A percentile compares a stretch with the other conserved stretches of the same genome.
These are phyloP conservation scores for Tiliacea aurago DNA, from an alignment of 2,888 invertebrate species.

Conservation along the genomic window DNA sequence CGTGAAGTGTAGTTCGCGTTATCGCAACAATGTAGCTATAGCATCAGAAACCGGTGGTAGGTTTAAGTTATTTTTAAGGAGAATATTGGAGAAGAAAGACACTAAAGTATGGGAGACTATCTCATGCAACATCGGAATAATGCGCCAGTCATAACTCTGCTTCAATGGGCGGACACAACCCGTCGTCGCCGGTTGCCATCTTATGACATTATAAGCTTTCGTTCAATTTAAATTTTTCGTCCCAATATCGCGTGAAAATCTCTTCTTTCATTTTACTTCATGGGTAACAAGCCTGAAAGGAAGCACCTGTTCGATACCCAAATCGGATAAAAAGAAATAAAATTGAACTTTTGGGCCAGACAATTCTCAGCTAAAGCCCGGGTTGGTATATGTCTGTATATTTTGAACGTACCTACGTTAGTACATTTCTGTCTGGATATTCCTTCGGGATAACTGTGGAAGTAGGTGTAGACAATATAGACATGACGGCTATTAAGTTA, in stretches of 20 bases:
- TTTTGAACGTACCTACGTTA: neutral
- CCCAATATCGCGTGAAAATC: slow-evolving; percentile 11
- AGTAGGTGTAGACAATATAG: slow-evolving; percentile 5
- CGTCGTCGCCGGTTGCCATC: slow-evolving; percentile 30
- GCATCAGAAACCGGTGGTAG: neutral
- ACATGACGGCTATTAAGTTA: slow-evolving; percentile 27
- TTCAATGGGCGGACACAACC: slow-evolving; percentile 11
- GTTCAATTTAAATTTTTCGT: slow-evolving; percentile 10
- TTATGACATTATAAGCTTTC: slow-evolving; percentile 8
- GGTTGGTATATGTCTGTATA: slow-evolving; percentile 7
- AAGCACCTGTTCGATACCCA: slow-evolving; percentile 35
- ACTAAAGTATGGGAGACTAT: neutral
- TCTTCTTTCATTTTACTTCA: slow-evolving; percentile 2
- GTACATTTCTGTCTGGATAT: slow-evolving; percentile 5
- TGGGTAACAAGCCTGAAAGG: slow-evolving; percentile 1
- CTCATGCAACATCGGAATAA: slow-evolving; percentile 17
- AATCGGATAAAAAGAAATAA: slow-evolving; percentile 45
- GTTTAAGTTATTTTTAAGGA: neutral
- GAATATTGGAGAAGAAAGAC: neutral
- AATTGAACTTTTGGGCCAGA: slow-evolving; percentile 41
- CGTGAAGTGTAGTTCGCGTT: too few relatives aligned
- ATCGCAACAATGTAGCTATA: too few relatives aligned
- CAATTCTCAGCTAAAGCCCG: slow-evolving; percentile 22
- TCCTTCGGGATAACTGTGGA: neutral
- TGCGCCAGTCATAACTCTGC: slow-evolving; percentile 35